Conservation (phyloP, 1,140 invertebrate genomes). For the Aphelenchoides fujianensis region DNA sequence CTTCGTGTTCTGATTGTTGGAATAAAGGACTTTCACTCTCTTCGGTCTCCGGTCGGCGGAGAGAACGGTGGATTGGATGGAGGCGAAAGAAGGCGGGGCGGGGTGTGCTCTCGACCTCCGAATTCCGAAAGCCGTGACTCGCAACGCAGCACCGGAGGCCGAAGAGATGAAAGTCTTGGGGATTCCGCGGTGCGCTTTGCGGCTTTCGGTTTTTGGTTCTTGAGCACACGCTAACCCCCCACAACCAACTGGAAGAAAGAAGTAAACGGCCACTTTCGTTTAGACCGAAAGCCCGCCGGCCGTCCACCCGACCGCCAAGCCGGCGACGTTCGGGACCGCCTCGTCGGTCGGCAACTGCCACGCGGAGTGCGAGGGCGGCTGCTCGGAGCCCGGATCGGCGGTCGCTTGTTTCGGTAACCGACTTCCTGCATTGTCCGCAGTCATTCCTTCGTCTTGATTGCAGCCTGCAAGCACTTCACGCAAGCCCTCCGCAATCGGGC, state of each 20-base stretch:
- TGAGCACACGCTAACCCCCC: not conserved
- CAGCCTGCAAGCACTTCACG: slow-evolving; percentile 54
- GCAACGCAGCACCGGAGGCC: not conserved
- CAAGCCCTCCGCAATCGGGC: slow-evolving; percentile 57
- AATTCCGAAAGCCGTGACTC: not conserved
- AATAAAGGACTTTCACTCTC: not conserved
- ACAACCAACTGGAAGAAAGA: not conserved
- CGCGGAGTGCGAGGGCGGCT: slow-evolving; percentile 54
- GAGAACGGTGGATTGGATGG: not conserved
- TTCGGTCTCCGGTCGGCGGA: not conserved
- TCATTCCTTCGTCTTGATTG: slow-evolving; percentile 37
- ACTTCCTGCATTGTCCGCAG: slow-evolving; percentile 19
- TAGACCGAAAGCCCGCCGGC: slow-evolving; percentile 37
- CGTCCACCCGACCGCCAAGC: slow-evolving; percentile 14
- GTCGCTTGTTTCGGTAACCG: slow-evolving; percentile 37
- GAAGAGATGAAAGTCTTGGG: not conserved
- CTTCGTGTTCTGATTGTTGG: not conserved
- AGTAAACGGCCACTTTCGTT: slow-evolving; percentile 26
- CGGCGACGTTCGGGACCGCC: slow-evolving; percentile 49
- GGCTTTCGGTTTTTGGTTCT: not conserved
- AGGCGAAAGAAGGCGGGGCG: too few relatives aligned
- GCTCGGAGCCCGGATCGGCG: slow-evolving; percentile 40
- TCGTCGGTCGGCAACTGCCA: slow-evolving; percentile 56
- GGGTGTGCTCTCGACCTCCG: too few relatives aligned
- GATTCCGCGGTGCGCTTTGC: not conserved